These are phyloP conservation scores for Pao palembangensis DNA, from an alignment of 2,113 vertebrate genomes.

Conservation along the genomic window DNA sequence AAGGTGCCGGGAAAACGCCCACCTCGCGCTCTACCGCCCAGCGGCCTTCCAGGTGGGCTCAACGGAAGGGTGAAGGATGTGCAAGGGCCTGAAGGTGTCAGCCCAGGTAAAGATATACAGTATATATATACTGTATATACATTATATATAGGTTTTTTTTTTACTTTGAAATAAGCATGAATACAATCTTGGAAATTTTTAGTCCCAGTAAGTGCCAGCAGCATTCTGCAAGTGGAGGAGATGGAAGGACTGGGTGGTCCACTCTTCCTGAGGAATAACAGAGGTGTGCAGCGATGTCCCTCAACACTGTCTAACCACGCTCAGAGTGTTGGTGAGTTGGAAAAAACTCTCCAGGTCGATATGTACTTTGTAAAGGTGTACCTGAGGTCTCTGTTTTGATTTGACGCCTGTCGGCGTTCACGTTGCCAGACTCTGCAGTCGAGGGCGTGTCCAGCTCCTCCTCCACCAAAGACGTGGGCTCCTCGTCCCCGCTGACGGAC, in stretches of 20 bases:
- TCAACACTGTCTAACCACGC: constrained; percentile 72
- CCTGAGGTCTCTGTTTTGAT: background rate
- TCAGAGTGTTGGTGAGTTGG: constrained; percentile 68
- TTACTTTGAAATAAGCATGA: too few relatives aligned
- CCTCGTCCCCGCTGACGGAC: constrained; percentile 81
- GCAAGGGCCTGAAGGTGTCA: constrained; percentile 72
- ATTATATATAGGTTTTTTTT: too few relatives aligned
- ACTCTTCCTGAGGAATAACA: constrained; percentile 71
- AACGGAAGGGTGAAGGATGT: constrained; percentile 88
- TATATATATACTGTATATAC: too few relatives aligned
- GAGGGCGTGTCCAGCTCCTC: constrained; percentile 79
- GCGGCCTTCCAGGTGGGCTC: constrained; percentile 81
- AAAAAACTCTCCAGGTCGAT: background rate
- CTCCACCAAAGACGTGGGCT: constrained; percentile 78
- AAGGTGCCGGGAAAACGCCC: constrained; percentile 95
- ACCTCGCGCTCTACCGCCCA: constrained; percentile 83
- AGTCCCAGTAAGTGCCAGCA: constrained; percentile 70
- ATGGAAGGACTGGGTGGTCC: constrained; percentile 73
- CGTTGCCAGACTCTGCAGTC: constrained; percentile 63
- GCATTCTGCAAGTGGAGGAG: constrained; percentile 80
- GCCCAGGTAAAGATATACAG: constrained; percentile 42
- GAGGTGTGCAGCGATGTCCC: constrained; percentile 75
- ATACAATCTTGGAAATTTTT: background rate
- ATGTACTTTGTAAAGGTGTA: too few relatives aligned
- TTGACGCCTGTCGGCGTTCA: background rate